These are phyloP conservation scores for Hoplostethus mediterraneus DNA, from an alignment of 2,797 vertebrate species.

Conservation along the genomic window DNA sequence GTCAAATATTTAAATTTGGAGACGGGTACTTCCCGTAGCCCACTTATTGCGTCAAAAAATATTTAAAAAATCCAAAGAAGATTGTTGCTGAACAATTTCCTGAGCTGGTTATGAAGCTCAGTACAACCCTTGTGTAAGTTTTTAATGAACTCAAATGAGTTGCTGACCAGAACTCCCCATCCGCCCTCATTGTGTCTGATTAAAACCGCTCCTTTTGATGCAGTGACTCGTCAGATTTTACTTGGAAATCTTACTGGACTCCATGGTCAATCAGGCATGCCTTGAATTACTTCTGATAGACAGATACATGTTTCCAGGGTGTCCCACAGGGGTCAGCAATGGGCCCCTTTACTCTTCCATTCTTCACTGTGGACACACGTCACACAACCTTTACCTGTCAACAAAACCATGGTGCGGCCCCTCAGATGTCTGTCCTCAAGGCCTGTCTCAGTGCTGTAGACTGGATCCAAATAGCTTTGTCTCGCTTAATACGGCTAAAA, in stretches of 20 bases:
- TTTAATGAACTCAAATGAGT: background rate
- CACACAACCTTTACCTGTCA: too few species aligned
- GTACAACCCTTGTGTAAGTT: too few species aligned
- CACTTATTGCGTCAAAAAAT: too few species aligned
- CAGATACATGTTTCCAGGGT: background rate
- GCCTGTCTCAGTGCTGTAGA: background rate
- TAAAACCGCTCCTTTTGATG: background rate
- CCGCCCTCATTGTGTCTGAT: background rate
- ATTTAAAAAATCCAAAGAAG: too few species aligned
- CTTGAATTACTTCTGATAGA: background rate
- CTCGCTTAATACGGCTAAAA: background rate
- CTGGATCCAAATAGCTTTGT: background rate
- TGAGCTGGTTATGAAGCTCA: background rate
- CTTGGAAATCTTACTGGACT: too few species aligned
- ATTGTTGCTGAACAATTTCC: background rate
- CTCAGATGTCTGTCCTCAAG: background rate
- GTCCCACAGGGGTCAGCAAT: conserved; percentile 12
- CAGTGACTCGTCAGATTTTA: background rate
- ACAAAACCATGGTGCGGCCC: too few species aligned
- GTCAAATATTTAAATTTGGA: too few species aligned
- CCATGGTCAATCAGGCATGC: background rate
- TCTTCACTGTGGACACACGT: background rate
- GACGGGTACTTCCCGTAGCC: too few species aligned
- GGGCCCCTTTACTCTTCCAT: background rate
- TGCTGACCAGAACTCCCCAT: background rate